phyloP scores from a whole-genome alignment of 2,113 vertebrate species.

The Sialia sialis region DNA sequence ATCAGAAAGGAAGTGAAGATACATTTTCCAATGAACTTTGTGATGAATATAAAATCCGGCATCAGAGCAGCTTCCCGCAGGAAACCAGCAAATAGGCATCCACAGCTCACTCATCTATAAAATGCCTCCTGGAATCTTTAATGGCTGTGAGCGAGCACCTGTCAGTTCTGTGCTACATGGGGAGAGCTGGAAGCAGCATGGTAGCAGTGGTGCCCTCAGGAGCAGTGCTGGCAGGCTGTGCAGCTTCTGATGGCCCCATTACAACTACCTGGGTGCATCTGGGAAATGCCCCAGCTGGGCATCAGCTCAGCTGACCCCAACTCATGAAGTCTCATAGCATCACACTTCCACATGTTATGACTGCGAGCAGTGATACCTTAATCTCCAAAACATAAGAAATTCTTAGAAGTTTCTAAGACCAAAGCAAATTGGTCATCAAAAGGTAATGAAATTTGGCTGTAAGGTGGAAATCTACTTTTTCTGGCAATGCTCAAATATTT shows the following conservation, averaged over 20 bases:
- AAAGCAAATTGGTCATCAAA: background rate
- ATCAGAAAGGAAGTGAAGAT: background rate
- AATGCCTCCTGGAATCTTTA: background rate
- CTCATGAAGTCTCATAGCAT: background rate
- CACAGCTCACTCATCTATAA: background rate
- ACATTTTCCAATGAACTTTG: background rate
- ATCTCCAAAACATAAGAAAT: background rate
- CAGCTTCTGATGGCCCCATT: rapidly evolving
- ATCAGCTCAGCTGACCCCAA: rapidly evolving
- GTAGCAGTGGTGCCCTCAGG: background rate
- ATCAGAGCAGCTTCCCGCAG: background rate
- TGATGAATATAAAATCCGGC: background rate
- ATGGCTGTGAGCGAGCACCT: background rate
- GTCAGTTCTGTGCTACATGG: background rate
- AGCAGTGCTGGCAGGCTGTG: background rate
- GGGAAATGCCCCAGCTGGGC: rapidly evolving
- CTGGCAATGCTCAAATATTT: background rate
- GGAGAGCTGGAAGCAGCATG: background rate
- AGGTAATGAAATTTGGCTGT: background rate
- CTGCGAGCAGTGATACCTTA: background rate
- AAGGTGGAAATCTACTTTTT: background rate
- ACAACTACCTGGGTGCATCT: rapidly evolving
- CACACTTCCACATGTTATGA: rapidly evolving
- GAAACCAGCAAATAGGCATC: background rate
- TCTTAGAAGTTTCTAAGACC: background rate